Conservation (phyloP, 2,888 invertebrate species). For the Orthosia gothica region DNA sequence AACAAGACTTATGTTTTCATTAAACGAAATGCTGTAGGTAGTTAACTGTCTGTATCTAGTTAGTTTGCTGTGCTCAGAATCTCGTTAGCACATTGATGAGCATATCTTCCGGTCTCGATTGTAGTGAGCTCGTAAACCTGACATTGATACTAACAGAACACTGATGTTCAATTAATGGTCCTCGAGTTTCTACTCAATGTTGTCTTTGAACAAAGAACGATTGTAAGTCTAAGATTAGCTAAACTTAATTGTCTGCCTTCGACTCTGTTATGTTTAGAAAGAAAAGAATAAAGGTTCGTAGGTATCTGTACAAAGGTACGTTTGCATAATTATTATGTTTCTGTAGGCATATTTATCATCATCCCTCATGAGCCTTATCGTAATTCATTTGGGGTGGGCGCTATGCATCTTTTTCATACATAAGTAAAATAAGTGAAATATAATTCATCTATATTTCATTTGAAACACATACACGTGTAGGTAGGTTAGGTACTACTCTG, state of each 20-base stretch:
- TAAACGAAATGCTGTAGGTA: constrained; percentile 29
- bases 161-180: constrained; percentile 19
- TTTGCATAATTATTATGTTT: neutral
- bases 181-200: constrained; percentile 11
- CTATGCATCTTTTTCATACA: neutral
- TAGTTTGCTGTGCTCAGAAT: constrained; percentile 39
- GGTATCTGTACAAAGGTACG: neutral
- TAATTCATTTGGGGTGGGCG: constrained; percentile 9
- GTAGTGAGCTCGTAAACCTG: constrained; percentile 44
- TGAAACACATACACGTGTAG: neutral
- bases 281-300: neutral
- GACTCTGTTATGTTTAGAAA: neutral
- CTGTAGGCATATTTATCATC: neutral
- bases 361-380: neutral
- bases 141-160: constrained; percentile 45
- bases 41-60: constrained; percentile 16
- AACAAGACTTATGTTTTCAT: constrained; percentile 47
- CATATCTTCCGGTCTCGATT: constrained; percentile 41
- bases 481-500: too few relatives aligned
- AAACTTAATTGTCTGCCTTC: neutral
- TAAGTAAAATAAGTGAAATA: too few relatives aligned
- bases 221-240: neutral
- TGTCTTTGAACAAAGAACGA: constrained; percentile 20
- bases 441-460: neutral
- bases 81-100: constrained; percentile 63